A percentile compares a stretch with the other conserved stretches of the same genome.
phyloP scores from a whole-genome alignment of 2,797 vertebrate genomes.

The Danionella dracula region DNA sequence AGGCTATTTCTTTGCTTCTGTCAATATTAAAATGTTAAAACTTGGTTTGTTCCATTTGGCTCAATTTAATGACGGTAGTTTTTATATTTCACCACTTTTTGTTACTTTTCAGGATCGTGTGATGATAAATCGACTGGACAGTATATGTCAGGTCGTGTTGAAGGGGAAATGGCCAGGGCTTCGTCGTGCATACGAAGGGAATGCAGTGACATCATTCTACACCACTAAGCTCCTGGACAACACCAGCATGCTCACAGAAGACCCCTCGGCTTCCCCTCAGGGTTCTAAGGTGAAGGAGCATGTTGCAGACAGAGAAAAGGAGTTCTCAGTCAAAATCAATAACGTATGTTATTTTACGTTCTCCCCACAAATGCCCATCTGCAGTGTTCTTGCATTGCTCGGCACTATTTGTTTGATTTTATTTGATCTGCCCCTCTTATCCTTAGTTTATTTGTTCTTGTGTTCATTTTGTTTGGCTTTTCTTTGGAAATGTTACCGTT shows the following conservation, averaged over 20 bases:
- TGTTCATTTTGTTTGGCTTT: slow-evolving; percentile 61
- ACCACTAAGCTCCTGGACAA: slow-evolving; percentile 95
- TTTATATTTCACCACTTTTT: neutral
- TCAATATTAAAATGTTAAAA: neutral
- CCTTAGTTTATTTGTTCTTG: slow-evolving; percentile 10
- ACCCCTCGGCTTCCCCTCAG: slow-evolving; percentile 86
- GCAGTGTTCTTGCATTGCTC: slow-evolving; percentile 65
- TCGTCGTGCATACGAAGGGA: slow-evolving; percentile 82
- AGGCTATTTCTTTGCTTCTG: neutral
- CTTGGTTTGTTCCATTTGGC: too few relatives aligned
- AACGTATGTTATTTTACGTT: slow-evolving; percentile 98
- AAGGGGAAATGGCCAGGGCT: slow-evolving; percentile 95
- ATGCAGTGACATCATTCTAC: slow-evolving; percentile 93
- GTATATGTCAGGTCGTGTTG: slow-evolving; percentile 94
- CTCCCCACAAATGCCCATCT: slow-evolving; percentile 56
- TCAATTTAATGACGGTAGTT: too few relatives aligned
- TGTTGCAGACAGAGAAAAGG: slow-evolving; percentile 98
- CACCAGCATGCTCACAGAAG: slow-evolving; percentile 77
- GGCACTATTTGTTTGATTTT: slow-evolving; percentile 64
- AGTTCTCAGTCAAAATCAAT: slow-evolving; percentile 99
- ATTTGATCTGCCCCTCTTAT: slow-evolving; percentile 11
- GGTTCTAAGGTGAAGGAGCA: slow-evolving; percentile 99
- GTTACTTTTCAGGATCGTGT: slow-evolving; percentile 81
- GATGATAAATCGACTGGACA: slow-evolving; percentile 97
- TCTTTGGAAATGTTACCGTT: slow-evolving; percentile 36